Evolutionary conservation across 2,113 vertebrate species (phyloP).

Genomic region (Plecotus auritus): DNA sequence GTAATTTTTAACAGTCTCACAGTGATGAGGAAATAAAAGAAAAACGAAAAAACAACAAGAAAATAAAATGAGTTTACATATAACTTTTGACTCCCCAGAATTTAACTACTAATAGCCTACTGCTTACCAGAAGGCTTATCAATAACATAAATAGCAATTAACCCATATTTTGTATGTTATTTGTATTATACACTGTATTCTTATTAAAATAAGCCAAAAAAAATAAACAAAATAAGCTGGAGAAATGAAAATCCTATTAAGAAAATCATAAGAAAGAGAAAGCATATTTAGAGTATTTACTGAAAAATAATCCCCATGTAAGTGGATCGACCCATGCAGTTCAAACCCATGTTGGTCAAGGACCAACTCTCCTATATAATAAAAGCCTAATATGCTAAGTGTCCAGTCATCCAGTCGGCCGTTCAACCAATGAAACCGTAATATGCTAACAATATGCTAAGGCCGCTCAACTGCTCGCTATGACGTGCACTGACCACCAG

Average conservation of each 20-base stretch:
- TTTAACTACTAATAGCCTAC: background rate
- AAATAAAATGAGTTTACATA: background rate
- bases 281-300: background rate
- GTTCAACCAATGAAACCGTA: too few relatives aligned
- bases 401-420: too few relatives aligned
- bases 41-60: background rate
- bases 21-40: background rate
- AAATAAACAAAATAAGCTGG: background rate
- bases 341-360: background rate
- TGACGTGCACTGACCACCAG: too few relatives aligned
- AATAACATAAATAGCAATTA: background rate
- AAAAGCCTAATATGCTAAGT: too few relatives aligned
- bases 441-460: too few relatives aligned
- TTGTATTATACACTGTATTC: background rate
- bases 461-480: too few relatives aligned
- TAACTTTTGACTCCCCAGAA: background rate
- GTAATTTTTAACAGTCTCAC: slow-evolving; percentile 1
- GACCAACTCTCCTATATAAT: background rate
- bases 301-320: background rate
- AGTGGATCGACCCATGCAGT: background rate
- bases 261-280: background rate
- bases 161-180: background rate
- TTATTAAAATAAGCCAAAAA: background rate
- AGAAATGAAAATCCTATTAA: background rate
- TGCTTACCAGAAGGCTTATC: background rate